phyloP scores from a whole-genome alignment of 2,888 invertebrate genomes.

The Scaptodrosophila latifasciaeformis region DNA sequence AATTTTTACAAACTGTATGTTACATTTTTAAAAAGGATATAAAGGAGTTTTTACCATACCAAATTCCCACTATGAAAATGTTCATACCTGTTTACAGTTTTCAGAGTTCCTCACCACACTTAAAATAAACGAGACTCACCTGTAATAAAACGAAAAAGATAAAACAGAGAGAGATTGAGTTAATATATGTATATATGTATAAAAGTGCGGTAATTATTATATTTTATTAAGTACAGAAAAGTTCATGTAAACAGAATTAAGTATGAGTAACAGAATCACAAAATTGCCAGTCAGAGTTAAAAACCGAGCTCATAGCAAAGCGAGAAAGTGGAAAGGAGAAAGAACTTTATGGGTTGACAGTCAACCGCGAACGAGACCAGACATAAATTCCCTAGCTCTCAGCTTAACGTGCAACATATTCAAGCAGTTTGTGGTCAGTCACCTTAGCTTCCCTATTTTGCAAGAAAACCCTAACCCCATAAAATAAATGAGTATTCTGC shows the following conservation, averaged over 20 bases:
- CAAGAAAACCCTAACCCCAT: no score
- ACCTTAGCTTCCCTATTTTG: constrained; percentile 6
- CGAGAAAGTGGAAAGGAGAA: constrained; percentile 9
- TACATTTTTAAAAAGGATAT: constrained; percentile 38
- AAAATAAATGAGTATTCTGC: constrained; percentile 63
- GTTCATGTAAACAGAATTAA: constrained; percentile 62
- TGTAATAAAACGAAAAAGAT: constrained; percentile 11
- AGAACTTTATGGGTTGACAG: constrained; percentile 59
- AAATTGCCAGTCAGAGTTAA: no score
- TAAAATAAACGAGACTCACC: no score
- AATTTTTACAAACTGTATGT: constrained; percentile 37
- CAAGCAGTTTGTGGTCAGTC: constrained; percentile 25
- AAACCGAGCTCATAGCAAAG: constrained; percentile 26
- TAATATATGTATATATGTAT: no score
- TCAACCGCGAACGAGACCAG: constrained; percentile 52
- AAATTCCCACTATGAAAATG: constrained; percentile 1
- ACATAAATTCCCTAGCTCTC: constrained; percentile 52
- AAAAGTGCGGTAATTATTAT: constrained; percentile 35
- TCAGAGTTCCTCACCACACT: neutral
- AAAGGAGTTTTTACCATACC: constrained; percentile 33
- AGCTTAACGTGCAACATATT: constrained; percentile 64
- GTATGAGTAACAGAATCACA: constrained; percentile 63
- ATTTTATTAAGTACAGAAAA: constrained; percentile 59
- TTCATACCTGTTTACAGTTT: neutral
- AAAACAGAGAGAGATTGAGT: neutral